Base-by-base conservation (phyloP, 2,888 invertebrate genomes). In the Drosophila atripex region DNA sequence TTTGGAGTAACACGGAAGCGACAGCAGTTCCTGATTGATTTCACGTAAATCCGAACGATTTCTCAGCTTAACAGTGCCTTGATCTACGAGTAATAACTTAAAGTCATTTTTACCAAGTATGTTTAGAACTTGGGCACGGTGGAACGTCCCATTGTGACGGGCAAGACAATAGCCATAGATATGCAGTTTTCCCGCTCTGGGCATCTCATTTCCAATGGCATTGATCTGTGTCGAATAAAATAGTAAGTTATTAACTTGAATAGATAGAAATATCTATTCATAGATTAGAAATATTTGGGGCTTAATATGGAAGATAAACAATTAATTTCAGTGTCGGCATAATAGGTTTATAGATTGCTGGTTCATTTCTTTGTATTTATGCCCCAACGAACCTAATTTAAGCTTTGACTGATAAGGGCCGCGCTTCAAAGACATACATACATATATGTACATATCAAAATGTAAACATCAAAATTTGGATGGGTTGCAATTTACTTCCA, bases 51-150 rank as follows among this genome's bases (percentile, higher is more conserved):
- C 60, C 4, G 59, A 47, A 11, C 16, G 1, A 1, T 11, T 32
- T 25, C n/a, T 12, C 0, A 45, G n/a, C 23, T 58, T 47, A 8
- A 9, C 8, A 18, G 61, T 16, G 5, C 80, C 80, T 5, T 55
- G 52, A 49, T 80, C 80, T 0, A 78, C 0, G 6, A 73, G 58
- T 1, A 54, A 6, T 1, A 82, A 7, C 1, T 51, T 66, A 6
- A 8, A 39, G 11, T 4, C 7, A 3, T 59, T 1, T 16, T 30
- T 28, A 2, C 9, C n/a, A 1, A 12, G 14, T 7, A 6, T 1
- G 4, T 0, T 7, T 3, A 72, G 0, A 3, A 69, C 9, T 28
- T 70, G 41, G 5, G 60, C 77, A 0, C 80, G 76, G 0, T 63
- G 43, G 0, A 64, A 60, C 0, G 3, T 3, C 1, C 51, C 73